Base-by-base conservation (phyloP, 2,888 invertebrate genomes). In the Adelphocoris suturalis region DNA sequence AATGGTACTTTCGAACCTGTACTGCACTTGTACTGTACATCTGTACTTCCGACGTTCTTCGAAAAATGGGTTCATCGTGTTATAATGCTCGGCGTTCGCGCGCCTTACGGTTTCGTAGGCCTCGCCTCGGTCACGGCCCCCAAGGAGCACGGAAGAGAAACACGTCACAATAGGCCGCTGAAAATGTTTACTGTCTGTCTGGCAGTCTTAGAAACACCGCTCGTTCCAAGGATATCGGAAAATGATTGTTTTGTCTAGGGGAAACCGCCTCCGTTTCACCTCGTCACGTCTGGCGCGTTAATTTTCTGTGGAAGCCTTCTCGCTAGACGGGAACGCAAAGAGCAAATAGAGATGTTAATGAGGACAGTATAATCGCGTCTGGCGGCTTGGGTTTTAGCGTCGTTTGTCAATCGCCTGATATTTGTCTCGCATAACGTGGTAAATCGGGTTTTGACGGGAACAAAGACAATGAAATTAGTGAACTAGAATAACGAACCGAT, bases 121-220 rank as follows among this genome's bases (percentile, higher is more conserved):
- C 37, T 37, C 7, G 37, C 37, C 37, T 4, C 37, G 37, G 37
- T 37, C 37, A 37, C 52, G 52, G 52, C 52, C 52, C 52, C 37
- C 52, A 52, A 52, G 16, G 52, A 52, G 52, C 37, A 7, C 37
- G 37, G 37, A 37, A 37, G 37, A 37, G 52, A 14, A 52, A 11
- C 52, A 13, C 52, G 52, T 52, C 52, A 52, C 52, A 52, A 52
- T 14, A 52, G 52, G 52, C 52, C 37, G 37, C 52, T 52, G 52
- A 52, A 61, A 61, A 19, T 61, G 61, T 61, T 61, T 61, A 61
- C 61, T n/a, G 61, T 61, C 61, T 61, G 61, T 16, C 61, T 61
- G 16, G 16, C n/a, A 61, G 61, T 61, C 61, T 61, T 61, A 61
- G 19, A 61, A 61, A n/a, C 19, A n/a, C 19, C 61, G n/a, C 61